Conservation (phyloP, 2,797 vertebrate species). For the Manis pentadactyla region DNA sequence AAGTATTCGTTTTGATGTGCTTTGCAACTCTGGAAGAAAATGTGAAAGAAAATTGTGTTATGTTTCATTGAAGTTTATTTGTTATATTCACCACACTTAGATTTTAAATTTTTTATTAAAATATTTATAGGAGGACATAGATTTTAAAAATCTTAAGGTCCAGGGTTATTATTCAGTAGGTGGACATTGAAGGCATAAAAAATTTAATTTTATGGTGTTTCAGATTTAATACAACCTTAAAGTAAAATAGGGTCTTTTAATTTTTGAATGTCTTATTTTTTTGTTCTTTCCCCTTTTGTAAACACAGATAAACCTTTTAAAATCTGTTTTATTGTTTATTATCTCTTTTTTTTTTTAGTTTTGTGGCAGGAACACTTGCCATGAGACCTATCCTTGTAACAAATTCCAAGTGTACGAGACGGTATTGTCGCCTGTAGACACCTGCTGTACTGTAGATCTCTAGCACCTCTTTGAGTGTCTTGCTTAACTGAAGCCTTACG, state of each 20-base stretch:
- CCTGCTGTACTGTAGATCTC: background rate
- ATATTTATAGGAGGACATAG: background rate
- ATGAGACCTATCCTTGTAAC: background rate
- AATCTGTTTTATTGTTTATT: background rate
- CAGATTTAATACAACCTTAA: background rate
- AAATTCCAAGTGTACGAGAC: background rate
- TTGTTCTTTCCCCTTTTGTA: constrained; percentile 28
- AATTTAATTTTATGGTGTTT: background rate
- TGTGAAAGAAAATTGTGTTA: constrained; percentile 11
- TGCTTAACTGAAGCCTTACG: background rate
- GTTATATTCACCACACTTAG: constrained; percentile 26
- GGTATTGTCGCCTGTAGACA: background rate
- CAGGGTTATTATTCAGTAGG: background rate
- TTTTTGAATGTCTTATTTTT: constrained; percentile 16
- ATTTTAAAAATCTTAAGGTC: background rate
- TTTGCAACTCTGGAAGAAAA: constrained; percentile 28
- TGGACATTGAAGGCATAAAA: background rate
- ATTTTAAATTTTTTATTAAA: constrained; percentile 54
- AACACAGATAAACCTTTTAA: background rate
- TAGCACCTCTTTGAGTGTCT: background rate
- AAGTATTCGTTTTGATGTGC: constrained; percentile 30
- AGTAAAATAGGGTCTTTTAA: background rate
- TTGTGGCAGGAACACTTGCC: background rate
- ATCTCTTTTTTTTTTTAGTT: background rate
- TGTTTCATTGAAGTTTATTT: background rate